Conservation (phyloP, 2,113 vertebrate species). For the Zootoca vivipara region DNA sequence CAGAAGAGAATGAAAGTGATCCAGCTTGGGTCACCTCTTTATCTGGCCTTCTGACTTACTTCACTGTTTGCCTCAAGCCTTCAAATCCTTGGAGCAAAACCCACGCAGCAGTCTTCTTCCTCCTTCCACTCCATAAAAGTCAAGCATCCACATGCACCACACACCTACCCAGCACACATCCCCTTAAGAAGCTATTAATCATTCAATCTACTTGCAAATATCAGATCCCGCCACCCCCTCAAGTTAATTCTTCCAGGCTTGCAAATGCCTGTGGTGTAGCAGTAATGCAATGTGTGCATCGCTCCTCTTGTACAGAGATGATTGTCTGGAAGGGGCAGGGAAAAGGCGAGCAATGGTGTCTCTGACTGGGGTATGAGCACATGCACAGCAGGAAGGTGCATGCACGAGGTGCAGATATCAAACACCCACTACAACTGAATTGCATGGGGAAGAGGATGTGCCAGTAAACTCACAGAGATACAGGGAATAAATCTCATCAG, state of each 20-base stretch:
- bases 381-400: conserved; percentile 39
- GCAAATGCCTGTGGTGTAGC: background rate
- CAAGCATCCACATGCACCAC: background rate
- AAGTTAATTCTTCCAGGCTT: background rate
- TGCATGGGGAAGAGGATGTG: conserved; percentile 31
- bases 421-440: conserved; percentile 30
- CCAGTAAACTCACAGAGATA: conserved; percentile 57
- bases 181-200: background rate
- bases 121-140: background rate
- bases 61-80: background rate
- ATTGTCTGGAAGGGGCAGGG: conserved; percentile 10
- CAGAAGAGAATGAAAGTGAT: conserved; percentile 65
- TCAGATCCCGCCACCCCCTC: background rate
- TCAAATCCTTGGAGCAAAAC: conserved; percentile 45
- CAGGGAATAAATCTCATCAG: conserved; percentile 56
- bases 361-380: conserved; percentile 39
- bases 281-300: background rate
- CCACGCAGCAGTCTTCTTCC: background rate
- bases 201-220: background rate
- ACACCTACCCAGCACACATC: background rate
- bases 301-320: background rate
- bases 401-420: conserved; percentile 7
- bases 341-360: conserved; percentile 11
- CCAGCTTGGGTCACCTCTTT: conserved; percentile 66
- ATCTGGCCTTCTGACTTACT: conserved; percentile 58